These are phyloP conservation scores for Nycticorax nycticorax DNA, from an alignment of 2,113 vertebrate species.

Conservation along the genomic window DNA sequence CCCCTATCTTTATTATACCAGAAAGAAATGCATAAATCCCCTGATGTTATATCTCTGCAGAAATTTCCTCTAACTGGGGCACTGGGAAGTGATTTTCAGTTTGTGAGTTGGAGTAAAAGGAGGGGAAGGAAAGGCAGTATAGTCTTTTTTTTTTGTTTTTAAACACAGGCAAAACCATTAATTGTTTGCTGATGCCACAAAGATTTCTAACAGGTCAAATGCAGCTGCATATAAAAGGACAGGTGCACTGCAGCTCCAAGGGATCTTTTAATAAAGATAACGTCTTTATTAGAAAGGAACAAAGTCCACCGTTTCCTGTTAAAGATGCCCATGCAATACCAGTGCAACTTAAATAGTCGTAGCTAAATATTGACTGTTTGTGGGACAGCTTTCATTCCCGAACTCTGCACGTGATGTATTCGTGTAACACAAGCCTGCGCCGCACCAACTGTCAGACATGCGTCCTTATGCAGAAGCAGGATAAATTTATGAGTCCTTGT, in stretches of 20 bases:
- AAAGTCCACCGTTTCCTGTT: not conserved
- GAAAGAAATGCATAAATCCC: constrained; percentile 20
- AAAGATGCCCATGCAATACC: not conserved
- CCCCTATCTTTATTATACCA: constrained; percentile 23
- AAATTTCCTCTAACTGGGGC: not conserved
- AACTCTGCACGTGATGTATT: not conserved
- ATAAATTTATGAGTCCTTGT: not conserved
- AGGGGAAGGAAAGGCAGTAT: not conserved
- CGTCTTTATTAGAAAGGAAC: not conserved
- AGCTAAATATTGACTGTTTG: not conserved
- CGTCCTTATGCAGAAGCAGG: not conserved
- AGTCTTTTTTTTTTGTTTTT: not conserved
- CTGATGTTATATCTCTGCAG: not conserved
- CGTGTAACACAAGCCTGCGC: not conserved
- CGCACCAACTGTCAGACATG: rapidly evolving
- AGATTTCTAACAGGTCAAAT: not conserved
- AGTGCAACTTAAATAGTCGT: not conserved
- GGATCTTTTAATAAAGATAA: not conserved
- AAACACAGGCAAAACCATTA: not conserved
- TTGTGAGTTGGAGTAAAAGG: not conserved
- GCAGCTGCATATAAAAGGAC: not conserved
- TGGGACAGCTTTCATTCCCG: not conserved
- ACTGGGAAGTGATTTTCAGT: not conserved
- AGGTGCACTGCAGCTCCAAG: not conserved
- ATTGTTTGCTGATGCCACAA: not conserved